phyloP scores from a whole-genome alignment of 2,888 invertebrate species.

The Amblyjoppa fuscipennis region DNA sequence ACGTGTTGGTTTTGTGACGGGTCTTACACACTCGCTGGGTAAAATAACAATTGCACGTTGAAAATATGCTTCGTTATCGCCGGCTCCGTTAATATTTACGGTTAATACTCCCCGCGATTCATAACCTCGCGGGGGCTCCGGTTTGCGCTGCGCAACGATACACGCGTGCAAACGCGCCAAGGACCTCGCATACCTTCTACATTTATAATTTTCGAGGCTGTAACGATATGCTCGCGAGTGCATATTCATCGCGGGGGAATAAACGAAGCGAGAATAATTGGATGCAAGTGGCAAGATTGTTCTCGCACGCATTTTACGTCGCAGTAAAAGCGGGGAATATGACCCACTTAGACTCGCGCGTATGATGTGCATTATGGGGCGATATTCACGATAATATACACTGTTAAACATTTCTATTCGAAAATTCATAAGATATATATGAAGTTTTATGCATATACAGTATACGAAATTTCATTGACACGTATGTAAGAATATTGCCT shows the following conservation, averaged over 20 bases:
- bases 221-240: not conserved
- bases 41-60: slow-evolving; percentile 4
- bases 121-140: not conserved
- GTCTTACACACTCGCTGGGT: not conserved
- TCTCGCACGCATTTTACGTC: not conserved
- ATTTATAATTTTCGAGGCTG: not conserved
- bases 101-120: not conserved
- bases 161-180: not conserved
- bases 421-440: too few species aligned
- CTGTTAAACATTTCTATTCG: too few species aligned
- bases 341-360: too few species aligned
- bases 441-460: too few species aligned
- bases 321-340: too few species aligned
- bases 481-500: too few species aligned
- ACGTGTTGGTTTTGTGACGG: not conserved
- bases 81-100: slow-evolving; percentile 23
- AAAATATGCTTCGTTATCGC: slow-evolving; percentile 11
- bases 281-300: not conserved
- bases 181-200: not conserved
- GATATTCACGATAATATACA: too few species aligned
- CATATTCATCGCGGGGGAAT: not conserved
- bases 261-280: slow-evolving; percentile 6
- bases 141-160: not conserved
- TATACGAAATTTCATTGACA: too few species aligned
- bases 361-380: too few species aligned